phyloP scores from a whole-genome alignment of 2,888 invertebrate species.

The Papilio elwesi region DNA sequence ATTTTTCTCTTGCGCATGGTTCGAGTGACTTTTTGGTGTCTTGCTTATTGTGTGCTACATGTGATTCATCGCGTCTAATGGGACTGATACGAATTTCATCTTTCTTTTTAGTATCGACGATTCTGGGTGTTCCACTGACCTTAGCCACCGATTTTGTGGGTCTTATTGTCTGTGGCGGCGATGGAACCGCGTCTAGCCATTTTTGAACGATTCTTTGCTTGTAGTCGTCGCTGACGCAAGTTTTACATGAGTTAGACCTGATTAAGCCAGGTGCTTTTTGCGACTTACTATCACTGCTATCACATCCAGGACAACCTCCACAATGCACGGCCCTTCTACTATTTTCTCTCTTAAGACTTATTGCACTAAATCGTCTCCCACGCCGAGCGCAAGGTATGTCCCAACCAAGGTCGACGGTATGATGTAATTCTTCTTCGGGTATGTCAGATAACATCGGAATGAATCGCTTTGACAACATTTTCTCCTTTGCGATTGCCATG shows the following conservation, averaged over 20 bases:
- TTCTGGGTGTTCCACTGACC: conserved; percentile 72
- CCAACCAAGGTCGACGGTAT: conserved; percentile 78
- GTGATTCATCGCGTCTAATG: conserved; percentile 48
- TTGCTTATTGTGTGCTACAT: neutral
- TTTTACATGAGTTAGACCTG: conserved; percentile 82
- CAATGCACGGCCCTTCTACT: conserved; percentile 84
- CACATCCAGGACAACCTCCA: conserved; percentile 88
- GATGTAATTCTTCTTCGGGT: conserved; percentile 88
- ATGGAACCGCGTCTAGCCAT: conserved; percentile 90
- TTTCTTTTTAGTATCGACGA: conserved; percentile 61
- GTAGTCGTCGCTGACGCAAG: conserved; percentile 86
- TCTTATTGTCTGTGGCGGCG: conserved; percentile 55
- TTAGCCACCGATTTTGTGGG: conserved; percentile 72
- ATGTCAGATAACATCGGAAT: conserved; percentile 91
- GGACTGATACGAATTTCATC: conserved; percentile 51
- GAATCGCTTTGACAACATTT: conserved; percentile 92
- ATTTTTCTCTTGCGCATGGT: conserved; percentile 51
- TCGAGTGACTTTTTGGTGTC: conserved; percentile 48
- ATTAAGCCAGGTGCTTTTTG: conserved; percentile 63
- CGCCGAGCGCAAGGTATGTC: conserved; percentile 78
- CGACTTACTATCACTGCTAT: conserved; percentile 59
- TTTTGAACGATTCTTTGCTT: conserved; percentile 90
- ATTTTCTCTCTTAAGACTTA: conserved; percentile 86
- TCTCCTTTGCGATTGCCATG: conserved; percentile 93
- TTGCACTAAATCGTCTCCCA: conserved; percentile 82